Base-by-base conservation (phyloP, 2,113 vertebrate genomes). In the Odocoileus hemionus region DNA sequence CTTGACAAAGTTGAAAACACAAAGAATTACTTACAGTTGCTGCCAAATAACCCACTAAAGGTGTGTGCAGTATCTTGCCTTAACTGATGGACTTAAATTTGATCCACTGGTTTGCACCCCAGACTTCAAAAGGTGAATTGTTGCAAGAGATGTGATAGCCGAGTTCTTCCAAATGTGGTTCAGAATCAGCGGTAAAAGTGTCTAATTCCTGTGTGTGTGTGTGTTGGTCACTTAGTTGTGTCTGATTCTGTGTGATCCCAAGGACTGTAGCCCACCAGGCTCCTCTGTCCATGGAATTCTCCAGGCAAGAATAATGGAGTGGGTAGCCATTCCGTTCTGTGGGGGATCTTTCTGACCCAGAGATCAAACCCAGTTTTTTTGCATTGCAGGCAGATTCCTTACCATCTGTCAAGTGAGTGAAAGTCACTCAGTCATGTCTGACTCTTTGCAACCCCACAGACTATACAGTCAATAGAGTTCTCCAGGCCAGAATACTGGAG, bases 121-220 rank as follows among this genome's bases (percentile, higher is more conserved):
- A 99, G 96, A 99, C 99, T 83, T 99, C 99, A 43, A 99, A 95
- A 13, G 99, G 98, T 1, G 99, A 98, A 3, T 99, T 97, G 6
- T 99, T 99, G 98, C n/a, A 96, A 98, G 99, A 99, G 98, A 99
- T 99, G 98, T 99, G 99, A 97, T 99, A 98, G 96, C 99, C 99
- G 39, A 99, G 89, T 2, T 99, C 99, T n/a, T 99, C 99, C 98
- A 99, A 93, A 0, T 99, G 99, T 0, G 99, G 99, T 96, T 99
- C 99, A 0, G 99, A 99, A 98, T 99, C 99, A 47, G 99, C 99
- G 95, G 99, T 99, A 97, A 23, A 74, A 39, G 19, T 39, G 2
- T 70, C 10, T 70, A 21, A 70, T 70, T 70, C 67, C 19, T 70
- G 5, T 67, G 33, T 6, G 17, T 61, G 60, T 67, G 17, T 70